Evolutionary conservation across 2,888 invertebrate species (phyloP).

Genomic region (Rosalia funebris): DNA sequence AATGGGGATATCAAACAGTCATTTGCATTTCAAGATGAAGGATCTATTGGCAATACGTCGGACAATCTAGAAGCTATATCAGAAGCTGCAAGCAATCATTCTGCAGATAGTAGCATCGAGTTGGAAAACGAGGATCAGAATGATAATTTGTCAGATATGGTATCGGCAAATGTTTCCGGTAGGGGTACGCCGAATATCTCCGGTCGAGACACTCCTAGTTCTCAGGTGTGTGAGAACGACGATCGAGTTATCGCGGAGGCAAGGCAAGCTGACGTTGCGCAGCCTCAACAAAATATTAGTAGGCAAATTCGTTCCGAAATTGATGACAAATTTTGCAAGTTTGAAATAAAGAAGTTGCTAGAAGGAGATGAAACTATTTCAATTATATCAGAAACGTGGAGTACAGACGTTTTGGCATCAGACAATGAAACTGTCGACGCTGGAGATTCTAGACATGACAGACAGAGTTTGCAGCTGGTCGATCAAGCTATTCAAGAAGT

Average conservation of each 20-base stretch:
- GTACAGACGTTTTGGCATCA: conserved; percentile 96
- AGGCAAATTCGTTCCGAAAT: conserved; percentile 94
- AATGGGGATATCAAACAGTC: conserved; percentile 46
- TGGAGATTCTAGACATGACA: conserved; percentile 66
- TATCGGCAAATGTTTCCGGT: conserved; percentile 94
- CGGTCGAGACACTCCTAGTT: conserved; percentile 95
- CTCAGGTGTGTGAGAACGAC: conserved; percentile 81
- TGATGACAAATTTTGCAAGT: conserved; percentile 98
- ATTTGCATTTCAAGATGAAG: conserved; percentile 94
- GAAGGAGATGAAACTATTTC: conserved; percentile 94
- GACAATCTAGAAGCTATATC: conserved; percentile 95
- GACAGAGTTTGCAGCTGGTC: conserved; percentile 58
- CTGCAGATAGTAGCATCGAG: conserved; percentile 90
- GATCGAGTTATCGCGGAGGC: conserved; percentile 56
- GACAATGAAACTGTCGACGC: conserved; percentile 95
- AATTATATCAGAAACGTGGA: conserved; percentile 98
- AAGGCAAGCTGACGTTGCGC: conserved; percentile 60
- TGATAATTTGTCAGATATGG: conserved; percentile 97
- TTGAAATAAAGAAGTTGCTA: conserved; percentile 86
- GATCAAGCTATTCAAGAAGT: conserved; percentile 61
- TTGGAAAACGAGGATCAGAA: conserved; percentile 89
- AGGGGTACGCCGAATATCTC: conserved; percentile 95
- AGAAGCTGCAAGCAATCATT: conserved; percentile 95
- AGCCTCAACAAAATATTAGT: conserved; percentile 63
- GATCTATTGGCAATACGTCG: conserved; percentile 89